Evolutionary conservation across 2,797 vertebrate genomes (phyloP).

Genomic region (Ctenopoma multispine): DNA sequence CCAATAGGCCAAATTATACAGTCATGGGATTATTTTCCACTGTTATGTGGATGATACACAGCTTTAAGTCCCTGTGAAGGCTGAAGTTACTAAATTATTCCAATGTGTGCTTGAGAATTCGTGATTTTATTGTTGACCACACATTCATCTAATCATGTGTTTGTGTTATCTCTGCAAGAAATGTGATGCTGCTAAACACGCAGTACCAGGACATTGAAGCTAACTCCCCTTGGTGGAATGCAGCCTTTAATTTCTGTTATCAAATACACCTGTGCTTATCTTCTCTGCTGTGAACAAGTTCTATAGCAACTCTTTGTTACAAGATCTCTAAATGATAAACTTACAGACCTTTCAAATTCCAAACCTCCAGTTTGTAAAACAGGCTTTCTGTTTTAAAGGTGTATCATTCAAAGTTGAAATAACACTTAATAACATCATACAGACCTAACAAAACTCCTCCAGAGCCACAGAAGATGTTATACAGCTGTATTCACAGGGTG

Average conservation of each 20-base stretch:
- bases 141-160: background rate
- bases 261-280: background rate
- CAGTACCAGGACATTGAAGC: background rate
- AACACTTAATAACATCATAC: constrained; percentile 16
- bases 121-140: background rate
- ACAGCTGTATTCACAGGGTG: constrained; percentile 7
- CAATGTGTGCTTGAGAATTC: no score
- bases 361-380: background rate
- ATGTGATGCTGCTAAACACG: background rate
- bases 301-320: background rate
- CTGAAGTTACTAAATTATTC: no score
- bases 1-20: no score
- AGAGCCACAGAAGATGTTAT: background rate
- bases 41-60: no score
- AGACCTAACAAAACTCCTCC: background rate
- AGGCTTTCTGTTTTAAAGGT: background rate
- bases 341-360: background rate
- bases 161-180: background rate
- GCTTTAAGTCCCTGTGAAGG: no score
- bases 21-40: no score
- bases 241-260: background rate
- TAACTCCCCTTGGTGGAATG: background rate
- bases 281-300: background rate
- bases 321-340: constrained; percentile 3
- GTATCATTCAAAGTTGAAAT: background rate